Percentiles rank a stretch among this genome's conserved stretches.
Conservation (phyloP, 2,797 vertebrate genomes). For the Molothrus ater region DNA sequence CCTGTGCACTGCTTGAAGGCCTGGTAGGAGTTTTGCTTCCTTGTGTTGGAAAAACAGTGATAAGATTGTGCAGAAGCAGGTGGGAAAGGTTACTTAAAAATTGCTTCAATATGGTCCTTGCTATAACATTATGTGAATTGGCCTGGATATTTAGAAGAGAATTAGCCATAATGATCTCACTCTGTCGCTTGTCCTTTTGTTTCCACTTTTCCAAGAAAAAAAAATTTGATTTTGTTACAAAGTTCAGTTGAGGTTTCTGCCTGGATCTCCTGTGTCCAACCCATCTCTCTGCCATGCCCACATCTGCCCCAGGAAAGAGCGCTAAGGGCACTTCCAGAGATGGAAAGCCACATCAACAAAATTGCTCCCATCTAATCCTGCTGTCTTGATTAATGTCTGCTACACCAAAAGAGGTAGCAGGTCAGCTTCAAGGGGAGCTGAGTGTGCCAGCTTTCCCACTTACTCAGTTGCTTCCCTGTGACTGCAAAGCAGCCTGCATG, state of each 20-base stretch:
- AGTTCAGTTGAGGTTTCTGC: background rate
- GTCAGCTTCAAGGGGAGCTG: background rate
- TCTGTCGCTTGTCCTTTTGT: background rate
- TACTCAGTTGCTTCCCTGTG: background rate
- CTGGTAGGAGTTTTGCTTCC: slow-evolving; percentile 17
- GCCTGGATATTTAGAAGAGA: slow-evolving; percentile 49
- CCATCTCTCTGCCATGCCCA: background rate
- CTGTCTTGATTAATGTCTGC: slow-evolving; percentile 9
- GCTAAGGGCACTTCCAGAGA: background rate
- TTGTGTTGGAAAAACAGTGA: slow-evolving; percentile 33
- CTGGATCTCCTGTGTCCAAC: background rate
- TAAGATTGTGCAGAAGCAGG: slow-evolving; percentile 57
- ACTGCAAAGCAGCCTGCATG: background rate
- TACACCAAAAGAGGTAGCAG: background rate
- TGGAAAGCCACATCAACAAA: background rate
- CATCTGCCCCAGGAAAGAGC: fast-evolving
- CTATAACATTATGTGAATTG: slow-evolving; percentile 54
- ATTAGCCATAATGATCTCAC: slow-evolving; percentile 54
- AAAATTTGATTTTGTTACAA: background rate
- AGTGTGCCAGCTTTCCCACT: background rate
- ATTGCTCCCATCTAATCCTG: background rate
- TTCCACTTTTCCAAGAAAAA: background rate
- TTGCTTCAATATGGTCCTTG: slow-evolving; percentile 56
- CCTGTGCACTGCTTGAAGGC: background rate
- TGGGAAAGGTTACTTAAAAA: slow-evolving; percentile 52